Base-by-base conservation (phyloP, 64 coral and sea anemone genomes). In the Porites lutea region DNA sequence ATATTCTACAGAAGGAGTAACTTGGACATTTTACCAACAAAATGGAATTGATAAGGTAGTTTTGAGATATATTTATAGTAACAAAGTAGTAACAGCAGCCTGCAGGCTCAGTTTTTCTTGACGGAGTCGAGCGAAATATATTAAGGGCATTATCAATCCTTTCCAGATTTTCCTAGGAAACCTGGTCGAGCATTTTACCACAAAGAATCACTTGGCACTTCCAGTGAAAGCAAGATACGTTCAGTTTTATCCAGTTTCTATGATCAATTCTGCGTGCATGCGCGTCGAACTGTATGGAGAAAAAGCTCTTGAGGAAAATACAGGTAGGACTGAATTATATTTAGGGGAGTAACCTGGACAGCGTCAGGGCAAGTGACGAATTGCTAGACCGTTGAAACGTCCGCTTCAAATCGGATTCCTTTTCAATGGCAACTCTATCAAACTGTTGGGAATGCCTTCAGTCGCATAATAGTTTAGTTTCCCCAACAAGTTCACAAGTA, bases 1-100 rank as follows among this genome's bases (percentile, higher is more conserved):
- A 20, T n/a, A 78, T 27, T 78, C 75, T 22, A 9, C 49, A 16
- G 75, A 78, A 21, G 75, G 75, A 53, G 51, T 11, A 7, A 78
- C 8, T 21, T 78, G 75, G 75, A 78, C 19, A 0, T 21, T 57
- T 55, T 78, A 78, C 57, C 75, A 78, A 27, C 75, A 78, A 20
- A 78, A 78, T 78, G 75, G 75, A 23, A 16, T 55, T 22, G 52
- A 78, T 51, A 78, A 78, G 75, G 75, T 78, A 50, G 2, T 55
- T 57, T 12, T 14, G 62, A 16, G 62, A 18, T 12, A 18, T 4
- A 2, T 65, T 13, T 65, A 19, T 16, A 19, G 13, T 13, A 64
- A 18, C 61, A 16, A 16, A 59, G 58, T 59, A 9, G 13, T 13
- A 59, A 65, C 54, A 57, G 12, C 54, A 57, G 54, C 7, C 54